Conservation (phyloP, 2,888 invertebrate species). For the Erynnis tages region DNA sequence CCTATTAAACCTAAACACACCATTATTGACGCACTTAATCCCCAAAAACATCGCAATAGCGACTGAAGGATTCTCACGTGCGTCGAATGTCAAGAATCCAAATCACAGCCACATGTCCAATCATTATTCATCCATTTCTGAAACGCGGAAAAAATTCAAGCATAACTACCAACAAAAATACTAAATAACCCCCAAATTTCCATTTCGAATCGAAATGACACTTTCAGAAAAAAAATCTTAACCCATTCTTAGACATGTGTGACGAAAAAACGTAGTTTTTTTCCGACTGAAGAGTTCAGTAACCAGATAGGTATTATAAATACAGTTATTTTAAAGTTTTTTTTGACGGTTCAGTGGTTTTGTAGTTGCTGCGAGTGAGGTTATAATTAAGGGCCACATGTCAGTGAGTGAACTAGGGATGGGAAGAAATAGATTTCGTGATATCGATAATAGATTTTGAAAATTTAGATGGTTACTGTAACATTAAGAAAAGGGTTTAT, state of each 20-base stretch:
- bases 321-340: conserved; percentile 67
- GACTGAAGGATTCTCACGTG: conserved; percentile 64
- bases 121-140: conserved; percentile 66
- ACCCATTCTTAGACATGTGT: conserved; percentile 73
- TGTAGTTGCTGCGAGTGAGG: conserved; percentile 55
- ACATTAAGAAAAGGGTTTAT: too few relatives aligned
- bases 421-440: background rate
- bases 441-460: too few relatives aligned
- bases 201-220: conserved; percentile 76
- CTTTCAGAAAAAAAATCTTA: conserved; percentile 57
- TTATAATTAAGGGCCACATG: conserved; percentile 78
- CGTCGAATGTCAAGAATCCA: conserved; percentile 53
- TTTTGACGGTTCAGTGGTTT: conserved; percentile 69
- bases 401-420: conserved; percentile 45
- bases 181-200: conserved; percentile 72
- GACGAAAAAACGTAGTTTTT: conserved; percentile 49
- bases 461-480: too few relatives aligned
- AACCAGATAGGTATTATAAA: conserved; percentile 75
- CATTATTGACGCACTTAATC: conserved; percentile 3
- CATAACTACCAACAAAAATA: conserved; percentile 55
- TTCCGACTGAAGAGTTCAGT: conserved; percentile 64
- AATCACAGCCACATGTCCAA: conserved; percentile 65
- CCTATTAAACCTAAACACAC: too few relatives aligned
- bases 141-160: conserved; percentile 39
- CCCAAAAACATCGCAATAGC: conserved; percentile 25